Evolutionary conservation across 2,113 vertebrate genomes (phyloP).

Genomic region (Oriolus oriolus): DNA sequence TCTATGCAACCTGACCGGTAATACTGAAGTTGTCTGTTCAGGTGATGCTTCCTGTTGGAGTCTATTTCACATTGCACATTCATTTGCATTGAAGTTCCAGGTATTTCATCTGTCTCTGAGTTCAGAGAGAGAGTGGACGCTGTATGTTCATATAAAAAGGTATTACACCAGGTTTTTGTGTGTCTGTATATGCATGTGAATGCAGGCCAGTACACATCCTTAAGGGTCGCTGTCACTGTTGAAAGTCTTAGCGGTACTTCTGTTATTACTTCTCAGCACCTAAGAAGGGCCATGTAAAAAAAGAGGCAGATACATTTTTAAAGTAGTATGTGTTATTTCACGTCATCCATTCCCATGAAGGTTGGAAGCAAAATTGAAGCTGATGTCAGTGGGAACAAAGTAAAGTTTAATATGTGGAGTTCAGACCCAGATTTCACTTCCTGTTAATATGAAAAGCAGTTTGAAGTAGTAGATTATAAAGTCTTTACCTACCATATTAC

Average conservation of each 20-base stretch:
- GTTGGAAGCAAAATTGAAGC: background rate
- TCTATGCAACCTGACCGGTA: background rate
- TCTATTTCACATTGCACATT: background rate
- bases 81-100: background rate
- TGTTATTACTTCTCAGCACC: background rate
- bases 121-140: background rate
- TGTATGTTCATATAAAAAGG: background rate
- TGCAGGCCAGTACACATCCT: background rate
- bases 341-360: background rate
- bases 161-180: background rate
- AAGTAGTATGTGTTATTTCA: conserved; percentile 46
- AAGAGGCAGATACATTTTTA: conserved; percentile 24
- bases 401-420: background rate
- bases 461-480: conserved; percentile 44
- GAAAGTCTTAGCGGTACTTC: background rate
- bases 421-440: conserved; percentile 16
- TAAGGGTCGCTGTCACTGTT: background rate
- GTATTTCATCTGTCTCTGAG: background rate
- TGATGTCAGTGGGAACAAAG: background rate
- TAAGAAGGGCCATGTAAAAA: background rate
- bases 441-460: conserved; percentile 1
- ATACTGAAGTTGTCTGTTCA: background rate
- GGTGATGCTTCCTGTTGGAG: background rate
- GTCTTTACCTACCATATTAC: conserved; percentile 19
- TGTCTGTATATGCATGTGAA: background rate